Conservation (phyloP, 2,113 vertebrate genomes). For the Falcunculus frontatus region DNA sequence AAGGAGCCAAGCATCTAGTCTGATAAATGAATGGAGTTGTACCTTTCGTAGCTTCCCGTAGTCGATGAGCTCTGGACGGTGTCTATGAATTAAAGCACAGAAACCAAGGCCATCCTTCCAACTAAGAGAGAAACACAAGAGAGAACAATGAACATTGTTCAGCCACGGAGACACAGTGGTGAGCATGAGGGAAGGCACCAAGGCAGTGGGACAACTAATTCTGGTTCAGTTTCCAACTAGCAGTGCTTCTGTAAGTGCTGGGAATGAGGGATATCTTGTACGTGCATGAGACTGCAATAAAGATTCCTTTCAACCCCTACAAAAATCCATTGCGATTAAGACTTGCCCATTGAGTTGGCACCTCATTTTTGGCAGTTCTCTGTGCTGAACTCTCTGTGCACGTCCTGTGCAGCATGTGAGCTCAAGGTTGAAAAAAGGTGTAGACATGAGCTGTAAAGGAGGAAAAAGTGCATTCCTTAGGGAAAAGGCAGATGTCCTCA, state of each 20-base stretch:
- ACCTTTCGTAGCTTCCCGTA: constrained; percentile 97
- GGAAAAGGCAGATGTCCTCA: neutral
- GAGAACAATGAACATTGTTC: neutral
- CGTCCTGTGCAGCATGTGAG: neutral
- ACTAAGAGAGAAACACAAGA: constrained; percentile 61
- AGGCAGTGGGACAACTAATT: neutral
- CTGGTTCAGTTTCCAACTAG: neutral
- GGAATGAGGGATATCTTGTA: neutral
- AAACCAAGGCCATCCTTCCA: constrained; percentile 99
- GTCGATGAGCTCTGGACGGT: constrained; percentile 97
- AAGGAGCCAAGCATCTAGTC: neutral
- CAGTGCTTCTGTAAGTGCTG: neutral
- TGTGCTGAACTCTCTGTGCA: neutral
- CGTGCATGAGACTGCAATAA: neutral
- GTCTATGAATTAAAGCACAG: constrained; percentile 97
- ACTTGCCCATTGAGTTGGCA: neutral
- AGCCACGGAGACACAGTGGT: neutral
- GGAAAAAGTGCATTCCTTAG: neutral
- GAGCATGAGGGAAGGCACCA: neutral
- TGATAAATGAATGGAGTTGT: neutral
- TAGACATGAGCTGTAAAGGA: neutral
- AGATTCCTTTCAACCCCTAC: neutral
- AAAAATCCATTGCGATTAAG: neutral
- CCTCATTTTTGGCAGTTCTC: neutral
- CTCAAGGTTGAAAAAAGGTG: neutral